These are phyloP conservation scores for Geococcyx californianus DNA, from an alignment of 2,113 vertebrate genomes.

Conservation along the genomic window DNA sequence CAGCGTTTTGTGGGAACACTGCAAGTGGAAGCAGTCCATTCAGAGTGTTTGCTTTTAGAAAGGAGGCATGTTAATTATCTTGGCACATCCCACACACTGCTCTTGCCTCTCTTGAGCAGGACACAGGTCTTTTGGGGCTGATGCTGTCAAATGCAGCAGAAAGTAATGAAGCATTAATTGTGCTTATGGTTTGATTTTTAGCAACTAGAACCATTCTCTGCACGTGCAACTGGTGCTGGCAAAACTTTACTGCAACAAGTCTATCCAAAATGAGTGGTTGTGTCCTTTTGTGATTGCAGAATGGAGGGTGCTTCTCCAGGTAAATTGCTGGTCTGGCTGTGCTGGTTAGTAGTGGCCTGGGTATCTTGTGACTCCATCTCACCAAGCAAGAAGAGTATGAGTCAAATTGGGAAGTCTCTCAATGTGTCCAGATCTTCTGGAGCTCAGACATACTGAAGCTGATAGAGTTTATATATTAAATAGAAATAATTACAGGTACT, in stretches of 20 bases:
- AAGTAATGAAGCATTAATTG: neutral
- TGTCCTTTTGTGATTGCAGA: neutral
- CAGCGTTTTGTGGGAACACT: neutral
- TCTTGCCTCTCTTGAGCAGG: neutral
- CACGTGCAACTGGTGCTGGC: accelerated
- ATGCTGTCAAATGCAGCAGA: neutral
- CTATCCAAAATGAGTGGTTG: neutral
- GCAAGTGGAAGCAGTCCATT: neutral
- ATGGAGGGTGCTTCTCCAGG: neutral
- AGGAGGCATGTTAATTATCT: neutral
- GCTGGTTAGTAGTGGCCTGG: neutral
- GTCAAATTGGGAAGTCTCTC: neutral
- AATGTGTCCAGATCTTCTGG: neutral
- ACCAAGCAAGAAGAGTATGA: neutral
- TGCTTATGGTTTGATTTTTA: slow-evolving; percentile 6
- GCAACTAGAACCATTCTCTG: neutral
- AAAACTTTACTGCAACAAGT: accelerated
- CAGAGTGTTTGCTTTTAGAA: neutral
- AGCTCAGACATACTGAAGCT: neutral
- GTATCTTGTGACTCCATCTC: neutral
- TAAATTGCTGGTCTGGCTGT: neutral
- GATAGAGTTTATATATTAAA: neutral
- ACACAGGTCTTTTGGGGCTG: neutral
- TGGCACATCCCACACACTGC: accelerated
- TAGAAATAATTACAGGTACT: neutral